A percentile compares a stretch with the other conserved stretches of the same genome.
phyloP scores from a whole-genome alignment of 2,888 invertebrate species.

The Smittia sp. region DNA sequence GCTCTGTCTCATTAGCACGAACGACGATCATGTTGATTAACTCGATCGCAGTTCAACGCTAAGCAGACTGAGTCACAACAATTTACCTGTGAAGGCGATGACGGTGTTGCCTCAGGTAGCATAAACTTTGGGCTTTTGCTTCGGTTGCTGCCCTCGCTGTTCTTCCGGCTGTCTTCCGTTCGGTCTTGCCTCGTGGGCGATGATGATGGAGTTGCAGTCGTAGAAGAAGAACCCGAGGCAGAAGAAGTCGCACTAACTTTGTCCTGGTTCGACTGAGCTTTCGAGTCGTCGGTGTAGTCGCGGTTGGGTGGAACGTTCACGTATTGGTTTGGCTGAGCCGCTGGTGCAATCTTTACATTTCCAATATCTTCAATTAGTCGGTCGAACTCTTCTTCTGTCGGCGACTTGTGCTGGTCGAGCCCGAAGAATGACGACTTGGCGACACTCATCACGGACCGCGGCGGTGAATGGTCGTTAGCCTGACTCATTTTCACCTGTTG shows the following conservation, averaged over 20 bases:
- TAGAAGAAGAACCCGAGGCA: slow-evolving; percentile 13
- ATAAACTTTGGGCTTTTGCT: slow-evolving; percentile 37
- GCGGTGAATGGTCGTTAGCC: neutral
- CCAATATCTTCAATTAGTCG: neutral
- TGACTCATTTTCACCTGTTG: slow-evolving; percentile 34
- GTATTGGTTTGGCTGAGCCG: neutral
- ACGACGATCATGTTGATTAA: too few species aligned
- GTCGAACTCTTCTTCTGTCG: slow-evolving; percentile 13
- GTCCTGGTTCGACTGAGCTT: neutral
- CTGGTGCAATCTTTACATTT: neutral
- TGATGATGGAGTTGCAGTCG: slow-evolving; percentile 23
- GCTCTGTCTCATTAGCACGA: too few species aligned
- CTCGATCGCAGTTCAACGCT: too few species aligned
- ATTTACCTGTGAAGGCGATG: slow-evolving; percentile 35
- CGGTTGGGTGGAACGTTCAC: slow-evolving; percentile 12
- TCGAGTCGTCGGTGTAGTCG: neutral
- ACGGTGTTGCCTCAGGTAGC: slow-evolving; percentile 21
- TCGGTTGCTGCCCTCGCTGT: slow-evolving; percentile 18
- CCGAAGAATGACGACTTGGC: slow-evolving; percentile 54
- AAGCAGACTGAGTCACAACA: too few species aligned
- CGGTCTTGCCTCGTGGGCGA: slow-evolving; percentile 16
- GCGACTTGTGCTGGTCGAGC: neutral
- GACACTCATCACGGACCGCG: slow-evolving; percentile 49
- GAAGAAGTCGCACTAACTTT: slow-evolving; percentile 34
- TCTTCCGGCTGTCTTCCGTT: slow-evolving; percentile 19